phyloP scores from a whole-genome alignment of 2,888 invertebrate species.

The Podabrus alpinus region DNA sequence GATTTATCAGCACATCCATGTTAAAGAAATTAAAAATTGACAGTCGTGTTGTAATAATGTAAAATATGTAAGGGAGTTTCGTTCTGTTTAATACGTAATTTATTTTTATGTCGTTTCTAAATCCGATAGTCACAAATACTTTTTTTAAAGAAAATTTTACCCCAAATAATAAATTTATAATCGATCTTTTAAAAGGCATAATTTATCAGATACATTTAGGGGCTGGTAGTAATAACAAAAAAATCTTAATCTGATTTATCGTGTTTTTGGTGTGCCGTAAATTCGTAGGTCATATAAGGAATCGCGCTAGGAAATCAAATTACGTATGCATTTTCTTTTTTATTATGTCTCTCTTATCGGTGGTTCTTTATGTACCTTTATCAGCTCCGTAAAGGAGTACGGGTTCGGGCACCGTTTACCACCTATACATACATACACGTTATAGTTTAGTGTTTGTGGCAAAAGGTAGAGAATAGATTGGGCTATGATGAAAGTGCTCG shows the following conservation, averaged over 20 bases:
- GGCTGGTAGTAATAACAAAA: constrained; percentile 44
- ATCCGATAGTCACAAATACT: constrained; percentile 23
- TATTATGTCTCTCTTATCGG: constrained; percentile 50
- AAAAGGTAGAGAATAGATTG: constrained; percentile 46
- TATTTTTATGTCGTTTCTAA: constrained; percentile 17
- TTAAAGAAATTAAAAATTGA: constrained; percentile 5
- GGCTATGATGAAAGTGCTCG: constrained; percentile 42
- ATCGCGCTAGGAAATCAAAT: constrained; percentile 50
- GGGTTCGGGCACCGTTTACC: constrained; percentile 37
- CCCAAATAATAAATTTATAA: constrained; percentile 37
- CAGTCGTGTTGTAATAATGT: neutral
- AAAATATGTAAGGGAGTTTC: neutral
- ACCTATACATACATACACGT: constrained; percentile 31
- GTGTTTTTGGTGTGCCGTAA: constrained; percentile 42
- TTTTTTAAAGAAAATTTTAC: constrained; percentile 14
- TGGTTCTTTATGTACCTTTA: constrained; percentile 51
- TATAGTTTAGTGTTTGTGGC: constrained; percentile 34
- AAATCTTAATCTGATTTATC: constrained; percentile 49
- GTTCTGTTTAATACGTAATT: constrained; percentile 10
- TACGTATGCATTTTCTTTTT: constrained; percentile 53
- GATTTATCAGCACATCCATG: constrained; percentile 1
- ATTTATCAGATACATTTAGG: constrained; percentile 40
- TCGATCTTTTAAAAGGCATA: constrained; percentile 35
- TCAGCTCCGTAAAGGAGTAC: constrained; percentile 39
- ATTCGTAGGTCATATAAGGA: constrained; percentile 37